A percentile compares a stretch with the other conserved stretches of the same genome.
These are phyloP conservation scores for Noctua pronuba DNA, from an alignment of 2,888 invertebrate genomes.

Conservation along the genomic window DNA sequence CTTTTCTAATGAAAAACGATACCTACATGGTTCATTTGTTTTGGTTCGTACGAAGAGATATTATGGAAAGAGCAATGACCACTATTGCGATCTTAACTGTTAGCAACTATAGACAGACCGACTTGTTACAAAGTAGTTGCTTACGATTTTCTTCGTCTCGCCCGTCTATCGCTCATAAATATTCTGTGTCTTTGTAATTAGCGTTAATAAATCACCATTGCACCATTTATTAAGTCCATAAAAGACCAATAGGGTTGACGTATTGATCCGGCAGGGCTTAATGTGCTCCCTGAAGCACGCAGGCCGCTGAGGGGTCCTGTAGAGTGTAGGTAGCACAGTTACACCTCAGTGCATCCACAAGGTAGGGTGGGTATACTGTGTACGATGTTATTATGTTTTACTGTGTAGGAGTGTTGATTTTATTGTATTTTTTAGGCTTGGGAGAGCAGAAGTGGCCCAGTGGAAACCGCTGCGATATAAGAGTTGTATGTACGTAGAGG, in stretches of 20 bases:
- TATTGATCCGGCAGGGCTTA: conserved; percentile 44
- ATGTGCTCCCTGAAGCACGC: conserved; percentile 42
- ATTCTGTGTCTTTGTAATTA: neutral
- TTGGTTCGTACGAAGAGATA: too few relatives aligned
- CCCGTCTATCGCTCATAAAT: neutral
- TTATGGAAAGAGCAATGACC: too few relatives aligned
- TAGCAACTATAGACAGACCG: too few relatives aligned
- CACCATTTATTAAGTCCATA: neutral
- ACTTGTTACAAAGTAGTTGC: too few relatives aligned
- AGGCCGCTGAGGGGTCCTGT: conserved; percentile 34
- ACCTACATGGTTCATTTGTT: too few relatives aligned
- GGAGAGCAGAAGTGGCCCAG: neutral
- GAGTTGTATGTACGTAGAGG: neutral
- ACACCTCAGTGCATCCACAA: conserved; percentile 44
- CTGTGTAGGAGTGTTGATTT: neutral
- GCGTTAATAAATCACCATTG: neutral
- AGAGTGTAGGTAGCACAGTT: conserved; percentile 18
- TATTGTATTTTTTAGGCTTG: neutral
- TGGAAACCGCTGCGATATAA: neutral
- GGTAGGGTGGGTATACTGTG: neutral
- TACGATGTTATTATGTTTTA: neutral
- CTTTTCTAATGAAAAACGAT: too few relatives aligned
- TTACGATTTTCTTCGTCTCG: neutral
- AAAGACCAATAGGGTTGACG: conserved; percentile 7
- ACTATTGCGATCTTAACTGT: too few relatives aligned